Base-by-base conservation (phyloP, 2,113 vertebrate genomes). In the Coryphaenoides rupestris region DNA sequence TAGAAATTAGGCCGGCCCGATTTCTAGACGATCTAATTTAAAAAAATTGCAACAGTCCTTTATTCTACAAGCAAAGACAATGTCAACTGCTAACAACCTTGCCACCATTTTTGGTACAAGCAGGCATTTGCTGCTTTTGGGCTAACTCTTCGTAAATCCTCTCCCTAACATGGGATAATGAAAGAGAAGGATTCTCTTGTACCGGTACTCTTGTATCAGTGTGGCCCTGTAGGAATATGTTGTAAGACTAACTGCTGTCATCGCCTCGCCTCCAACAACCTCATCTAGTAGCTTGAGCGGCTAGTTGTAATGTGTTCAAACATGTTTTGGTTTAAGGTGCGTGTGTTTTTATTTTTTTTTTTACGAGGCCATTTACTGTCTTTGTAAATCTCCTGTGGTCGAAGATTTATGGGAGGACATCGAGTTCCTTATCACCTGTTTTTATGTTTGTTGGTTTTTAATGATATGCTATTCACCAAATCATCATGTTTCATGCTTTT, bases 391-490 rank as follows among this genome's bases (percentile, higher is more conserved):
- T 68, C 21, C 65, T 61, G 54, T 75, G 61, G 53, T 80, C 69
- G 60, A 77, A 65, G 62, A 65, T 54, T 65, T 60, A 65, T 40
- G 7, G n/a, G 69, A 60, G 61, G 13, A 21, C 13, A 24, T 24
- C 16, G 60, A 24, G 19, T 69, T 28, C 22, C 53, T 69, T 61
- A 54, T 2, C 50, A 59, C 14, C 73, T 76, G 65, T 62, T 2
- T 47, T 60, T 60, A 40, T 15, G 0, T 55, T 40, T 7, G 33
- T 12, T 40, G 33, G 7, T 67, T 66, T 67, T 46, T 19, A 57
- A 62, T 69, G 47, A 65, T 67, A 79, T 78, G 67, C 62, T 78
- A 53, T 67, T 9, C 59, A 77, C 71, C 52, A 77, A 74, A 77
- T 60, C 21, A 66, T 26, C 24, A 26, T 26, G 24, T 40, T 40